Conservation (phyloP, 2,888 invertebrate genomes). For the Tetanocera ferruginea region DNA sequence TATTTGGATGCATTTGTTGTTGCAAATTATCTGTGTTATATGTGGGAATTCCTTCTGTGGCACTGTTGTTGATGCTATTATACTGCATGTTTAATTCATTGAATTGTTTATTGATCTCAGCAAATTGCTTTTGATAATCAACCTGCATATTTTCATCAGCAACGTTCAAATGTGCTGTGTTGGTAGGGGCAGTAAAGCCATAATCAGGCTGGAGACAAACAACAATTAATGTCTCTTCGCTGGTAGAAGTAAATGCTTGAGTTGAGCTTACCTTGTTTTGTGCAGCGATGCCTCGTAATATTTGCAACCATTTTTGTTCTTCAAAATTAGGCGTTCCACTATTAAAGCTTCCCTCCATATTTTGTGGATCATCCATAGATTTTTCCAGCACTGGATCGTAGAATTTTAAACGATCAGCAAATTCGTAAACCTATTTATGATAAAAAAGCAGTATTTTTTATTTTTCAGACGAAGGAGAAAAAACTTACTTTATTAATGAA, state of each 20-base stretch:
- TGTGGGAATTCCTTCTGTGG: slow-evolving; percentile 29
- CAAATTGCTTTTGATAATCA: slow-evolving; percentile 60
- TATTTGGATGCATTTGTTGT: slow-evolving; percentile 27
- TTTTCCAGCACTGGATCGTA: slow-evolving; percentile 74
- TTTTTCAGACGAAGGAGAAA: not conserved
- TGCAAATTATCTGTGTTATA: slow-evolving; percentile 46
- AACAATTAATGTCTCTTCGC: slow-evolving; percentile 1
- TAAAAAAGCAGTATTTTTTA: not conserved
- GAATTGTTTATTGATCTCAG: slow-evolving; percentile 67
- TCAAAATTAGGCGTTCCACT: slow-evolving; percentile 54
- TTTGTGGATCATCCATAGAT: slow-evolving; percentile 62
- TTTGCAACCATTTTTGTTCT: slow-evolving; percentile 68
- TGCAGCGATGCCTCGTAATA: slow-evolving; percentile 60
- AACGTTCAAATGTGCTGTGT: slow-evolving; percentile 47
- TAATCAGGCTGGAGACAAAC: slow-evolving; percentile 28
- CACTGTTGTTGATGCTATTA: slow-evolving; percentile 47
- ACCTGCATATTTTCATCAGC: slow-evolving; percentile 37
- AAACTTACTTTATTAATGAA: slow-evolving; percentile 72
- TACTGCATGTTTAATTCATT: slow-evolving; percentile 67
- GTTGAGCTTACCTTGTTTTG: slow-evolving; percentile 50
- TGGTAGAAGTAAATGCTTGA: not conserved
- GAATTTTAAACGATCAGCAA: slow-evolving; percentile 78
- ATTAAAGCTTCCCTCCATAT: slow-evolving; percentile 58
- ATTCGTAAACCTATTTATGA: slow-evolving; percentile 66
- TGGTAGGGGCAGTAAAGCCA: slow-evolving; percentile 36